phyloP scores from a whole-genome alignment of 2,797 vertebrate genomes.

The Melanotaenia trifasciata region DNA sequence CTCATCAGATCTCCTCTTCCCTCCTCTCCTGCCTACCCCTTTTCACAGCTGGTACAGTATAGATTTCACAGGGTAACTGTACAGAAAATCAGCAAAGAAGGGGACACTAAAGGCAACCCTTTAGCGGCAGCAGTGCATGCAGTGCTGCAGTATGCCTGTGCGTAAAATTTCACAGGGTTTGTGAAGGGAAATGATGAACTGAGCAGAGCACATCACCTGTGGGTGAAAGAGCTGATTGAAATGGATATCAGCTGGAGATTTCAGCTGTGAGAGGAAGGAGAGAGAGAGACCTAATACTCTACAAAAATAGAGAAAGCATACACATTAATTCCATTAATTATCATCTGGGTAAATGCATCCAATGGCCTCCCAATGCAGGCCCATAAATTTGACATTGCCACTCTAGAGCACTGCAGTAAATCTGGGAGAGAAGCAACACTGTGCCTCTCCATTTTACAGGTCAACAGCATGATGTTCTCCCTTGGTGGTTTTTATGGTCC shows the following conservation, averaged over 20 bases:
- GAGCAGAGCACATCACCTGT: conserved; percentile 64
- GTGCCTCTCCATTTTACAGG: conserved; percentile 54
- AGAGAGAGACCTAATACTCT: conserved; percentile 17
- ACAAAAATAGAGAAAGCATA: conserved; percentile 62
- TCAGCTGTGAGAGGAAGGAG: conserved; percentile 25
- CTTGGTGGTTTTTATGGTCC: conserved; percentile 42
- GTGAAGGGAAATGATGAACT: conserved; percentile 46
- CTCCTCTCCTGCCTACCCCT: conserved; percentile 36
- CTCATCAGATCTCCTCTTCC: conserved; percentile 40
- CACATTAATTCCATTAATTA: conserved; percentile 63
- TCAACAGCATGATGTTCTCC: conserved; percentile 57
- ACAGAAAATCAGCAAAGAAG: conserved; percentile 58
- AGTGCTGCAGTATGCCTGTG: conserved; percentile 74
- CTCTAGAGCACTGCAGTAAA: conserved; percentile 74
- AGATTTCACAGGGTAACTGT: conserved; percentile 73
- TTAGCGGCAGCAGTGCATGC: conserved; percentile 68
- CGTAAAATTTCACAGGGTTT: conserved; percentile 46
- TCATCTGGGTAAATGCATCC: conserved; percentile 60
- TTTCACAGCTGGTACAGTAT: conserved; percentile 78
- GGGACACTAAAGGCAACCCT: conserved; percentile 72
- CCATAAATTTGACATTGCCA: conserved; percentile 56
- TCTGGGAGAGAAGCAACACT: conserved; percentile 59
- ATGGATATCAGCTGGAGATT: conserved; percentile 63
- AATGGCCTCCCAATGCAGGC: conserved; percentile 44
- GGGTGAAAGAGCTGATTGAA: conserved; percentile 67